Conservation (phyloP, 2,113 vertebrate species). For the Struthidea cinerea region DNA sequence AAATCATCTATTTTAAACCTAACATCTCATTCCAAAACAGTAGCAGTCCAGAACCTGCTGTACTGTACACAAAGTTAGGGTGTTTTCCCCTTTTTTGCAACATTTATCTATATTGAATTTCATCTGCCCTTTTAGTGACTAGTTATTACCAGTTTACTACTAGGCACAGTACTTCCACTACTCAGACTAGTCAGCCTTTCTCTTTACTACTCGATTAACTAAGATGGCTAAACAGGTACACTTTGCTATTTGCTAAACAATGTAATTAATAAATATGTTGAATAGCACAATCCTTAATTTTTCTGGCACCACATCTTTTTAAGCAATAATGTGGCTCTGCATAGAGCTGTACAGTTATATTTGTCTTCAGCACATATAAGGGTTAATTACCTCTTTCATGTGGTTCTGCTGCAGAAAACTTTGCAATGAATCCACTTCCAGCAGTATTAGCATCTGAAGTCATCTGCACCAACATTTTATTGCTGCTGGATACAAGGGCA, state of each 20-base stretch:
- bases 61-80: background rate
- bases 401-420: constrained; percentile 87
- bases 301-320: background rate
- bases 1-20: background rate
- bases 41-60: background rate
- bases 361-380: background rate
- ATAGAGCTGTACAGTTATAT: background rate
- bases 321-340: background rate
- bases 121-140: background rate
- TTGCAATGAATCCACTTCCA: constrained; percentile 92
- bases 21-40: background rate
- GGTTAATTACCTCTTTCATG: constrained; percentile 85
- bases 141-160: background rate
- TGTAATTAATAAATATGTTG: background rate
- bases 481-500: constrained; percentile 87
- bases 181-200: background rate
- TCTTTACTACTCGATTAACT: background rate
- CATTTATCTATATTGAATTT: background rate
- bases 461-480: constrained; percentile 98
- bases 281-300: background rate
- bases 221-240: background rate
- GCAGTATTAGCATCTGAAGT: constrained; percentile 95
- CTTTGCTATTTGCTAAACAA: background rate
- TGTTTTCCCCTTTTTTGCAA: background rate
- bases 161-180: background rate